phyloP scores from a whole-genome alignment of 1,140 invertebrate genomes.

The Drosophila sucinea region DNA sequence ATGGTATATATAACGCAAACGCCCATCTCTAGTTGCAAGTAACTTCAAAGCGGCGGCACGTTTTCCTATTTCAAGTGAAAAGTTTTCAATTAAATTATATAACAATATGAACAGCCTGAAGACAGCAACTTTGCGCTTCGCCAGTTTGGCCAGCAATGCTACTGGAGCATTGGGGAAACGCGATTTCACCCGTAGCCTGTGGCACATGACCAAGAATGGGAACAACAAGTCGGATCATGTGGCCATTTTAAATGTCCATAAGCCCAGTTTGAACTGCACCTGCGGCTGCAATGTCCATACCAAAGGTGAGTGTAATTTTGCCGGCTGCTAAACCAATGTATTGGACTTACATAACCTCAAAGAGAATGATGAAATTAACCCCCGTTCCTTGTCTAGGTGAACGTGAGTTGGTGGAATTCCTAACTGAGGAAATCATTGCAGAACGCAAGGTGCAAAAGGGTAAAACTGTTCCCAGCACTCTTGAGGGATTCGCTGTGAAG shows the following conservation, averaged over 20 bases:
- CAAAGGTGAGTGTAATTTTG: slow-evolving; percentile 85
- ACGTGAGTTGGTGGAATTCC: slow-evolving; percentile 92
- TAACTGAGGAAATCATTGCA: slow-evolving; percentile 94
- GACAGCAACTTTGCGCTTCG: slow-evolving; percentile 85
- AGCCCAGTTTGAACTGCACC: slow-evolving; percentile 84
- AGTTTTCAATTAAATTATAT: slow-evolving; percentile 53
- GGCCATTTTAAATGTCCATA: slow-evolving; percentile 74
- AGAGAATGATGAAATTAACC: slow-evolving; percentile 24
- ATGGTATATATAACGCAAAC: too few relatives aligned
- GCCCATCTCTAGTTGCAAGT: background rate
- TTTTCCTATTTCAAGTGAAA: background rate
- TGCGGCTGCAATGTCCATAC: slow-evolving; percentile 88
- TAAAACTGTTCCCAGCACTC: slow-evolving; percentile 88
- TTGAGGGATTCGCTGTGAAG: slow-evolving; percentile 91
- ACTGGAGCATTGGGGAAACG: slow-evolving; percentile 84
- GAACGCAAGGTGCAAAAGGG: slow-evolving; percentile 92
- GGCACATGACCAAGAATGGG: slow-evolving; percentile 86
- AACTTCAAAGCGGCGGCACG: slow-evolving; percentile 5
- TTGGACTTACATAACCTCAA: slow-evolving; percentile 76
- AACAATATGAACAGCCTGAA: slow-evolving; percentile 88
- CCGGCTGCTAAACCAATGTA: background rate
- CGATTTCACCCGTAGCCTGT: slow-evolving; percentile 87
- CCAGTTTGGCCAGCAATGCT: slow-evolving; percentile 83
- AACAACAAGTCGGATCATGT: slow-evolving; percentile 40
- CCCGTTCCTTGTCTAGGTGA: slow-evolving; percentile 86